phyloP scores from a whole-genome alignment of 2,113 vertebrate genomes.

The Microtus ochrogaster region DNA sequence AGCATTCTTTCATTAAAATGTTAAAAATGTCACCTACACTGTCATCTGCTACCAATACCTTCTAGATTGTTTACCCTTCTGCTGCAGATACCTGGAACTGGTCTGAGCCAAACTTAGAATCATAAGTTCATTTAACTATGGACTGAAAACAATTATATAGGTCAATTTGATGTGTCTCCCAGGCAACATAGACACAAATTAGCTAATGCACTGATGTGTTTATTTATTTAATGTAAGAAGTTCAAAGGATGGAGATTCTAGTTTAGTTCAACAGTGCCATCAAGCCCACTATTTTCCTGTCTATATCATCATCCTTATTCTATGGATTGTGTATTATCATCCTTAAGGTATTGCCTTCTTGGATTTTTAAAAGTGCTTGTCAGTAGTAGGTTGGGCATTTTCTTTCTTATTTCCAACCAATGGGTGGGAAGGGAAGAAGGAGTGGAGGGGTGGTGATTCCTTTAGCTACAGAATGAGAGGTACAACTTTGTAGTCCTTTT shows the following conservation, averaged over 20 bases:
- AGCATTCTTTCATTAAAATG: neutral
- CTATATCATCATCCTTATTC: neutral
- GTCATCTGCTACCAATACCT: neutral
- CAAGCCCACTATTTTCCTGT: neutral
- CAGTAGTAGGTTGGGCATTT: neutral
- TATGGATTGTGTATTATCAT: neutral
- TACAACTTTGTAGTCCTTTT: neutral
- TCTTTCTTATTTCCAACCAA: neutral
- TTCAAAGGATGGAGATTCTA: neutral
- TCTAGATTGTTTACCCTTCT: neutral
- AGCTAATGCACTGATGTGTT: neutral
- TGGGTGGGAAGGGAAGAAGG: too few species aligned
- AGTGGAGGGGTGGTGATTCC: neutral
- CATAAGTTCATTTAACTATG: neutral
- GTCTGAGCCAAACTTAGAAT: neutral
- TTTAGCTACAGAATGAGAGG: neutral
- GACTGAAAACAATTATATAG: neutral
- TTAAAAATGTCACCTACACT: neutral
- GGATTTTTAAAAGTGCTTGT: neutral
- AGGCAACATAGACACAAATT: neutral
- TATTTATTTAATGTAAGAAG: neutral
- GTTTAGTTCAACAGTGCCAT: neutral
- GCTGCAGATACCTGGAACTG: neutral
- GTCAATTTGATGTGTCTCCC: neutral
- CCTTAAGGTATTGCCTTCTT: neutral